Base-by-base conservation (phyloP, 37 sponge, comb jelly and placozoan species). In the Aphrocallistes beatrix region DNA sequence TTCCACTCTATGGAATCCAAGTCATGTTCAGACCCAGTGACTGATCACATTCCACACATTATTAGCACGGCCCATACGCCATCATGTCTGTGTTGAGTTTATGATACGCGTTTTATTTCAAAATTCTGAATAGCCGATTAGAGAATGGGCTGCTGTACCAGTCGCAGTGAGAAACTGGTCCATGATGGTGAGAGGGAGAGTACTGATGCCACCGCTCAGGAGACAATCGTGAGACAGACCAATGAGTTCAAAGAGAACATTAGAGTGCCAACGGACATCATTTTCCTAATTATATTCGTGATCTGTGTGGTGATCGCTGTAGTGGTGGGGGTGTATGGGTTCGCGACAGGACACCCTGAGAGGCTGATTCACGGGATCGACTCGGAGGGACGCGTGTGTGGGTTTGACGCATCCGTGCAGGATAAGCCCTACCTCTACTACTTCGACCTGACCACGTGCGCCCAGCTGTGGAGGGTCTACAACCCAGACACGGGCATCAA, bases 191-290 rank as follows among this genome's bases (percentile, higher is more conserved):
- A 21, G 8, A 32, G 25, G 3, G 75, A 28, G 17, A 30, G 75
- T 25, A n/a, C n/a, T n/a, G 75, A 21, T 3, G 75, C 28, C 17
- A 60, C 75, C 32, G 75, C 75, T 25, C 75, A 19, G 75, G 75
- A 60, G 10, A 21, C n/a, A 30, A 60, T 60, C 10, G 17, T 6
- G 6, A 60, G 21, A 13, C 75, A 60, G 75, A 60, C 17, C 75
- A 60, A 60, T 30, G n/a, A 60, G 34, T 60, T 60, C 75, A 60
- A 60, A 60, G 75, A 60, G 75, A 60, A 60, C 34, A 60, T 60
- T 6, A 3, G 75, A 13, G 10, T 30, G 28, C 75, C 75, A 3
- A 60, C 75, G 10, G 75, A 60, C 34, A 30, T 28, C 34, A 60
- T 60, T 6, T 60, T 60, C 75, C 75, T 60, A 6, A 28, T 60